Evolutionary conservation across 1,140 invertebrate species (phyloP).

Genomic region (Sarcophaga bullata): DNA sequence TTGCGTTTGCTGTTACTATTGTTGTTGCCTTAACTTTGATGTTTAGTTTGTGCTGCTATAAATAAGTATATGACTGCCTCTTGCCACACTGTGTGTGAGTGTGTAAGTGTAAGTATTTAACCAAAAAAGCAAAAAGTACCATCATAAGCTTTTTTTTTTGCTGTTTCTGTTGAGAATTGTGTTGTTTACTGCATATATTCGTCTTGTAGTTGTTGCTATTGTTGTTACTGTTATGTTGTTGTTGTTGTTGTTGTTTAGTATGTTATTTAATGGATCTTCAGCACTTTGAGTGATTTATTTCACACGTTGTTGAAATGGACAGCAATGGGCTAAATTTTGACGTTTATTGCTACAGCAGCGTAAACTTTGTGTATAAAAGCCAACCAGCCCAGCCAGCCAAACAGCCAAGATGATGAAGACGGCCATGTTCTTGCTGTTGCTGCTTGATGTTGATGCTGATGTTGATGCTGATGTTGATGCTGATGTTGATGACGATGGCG

Average conservation of each 20-base stretch:
- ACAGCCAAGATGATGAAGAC: slow-evolving; percentile 10
- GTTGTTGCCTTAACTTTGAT: too few species aligned
- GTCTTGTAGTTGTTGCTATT: background rate
- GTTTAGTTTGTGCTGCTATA: too few species aligned
- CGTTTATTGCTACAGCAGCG: slow-evolving; percentile 63
- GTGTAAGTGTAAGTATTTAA: slow-evolving; percentile 25
- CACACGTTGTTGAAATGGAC: slow-evolving; percentile 66
- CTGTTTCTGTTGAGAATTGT: too few species aligned
- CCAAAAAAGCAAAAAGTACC: background rate
- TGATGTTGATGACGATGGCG: background rate
- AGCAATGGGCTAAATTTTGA: slow-evolving; percentile 66
- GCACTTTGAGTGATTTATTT: slow-evolving; percentile 66
- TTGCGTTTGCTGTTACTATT: too few species aligned
- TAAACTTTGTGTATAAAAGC: slow-evolving; percentile 33
- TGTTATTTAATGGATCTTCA: slow-evolving; percentile 59
- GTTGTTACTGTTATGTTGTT: slow-evolving; percentile 18
- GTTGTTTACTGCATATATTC: background rate
- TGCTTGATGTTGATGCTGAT: background rate
- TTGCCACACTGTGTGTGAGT: slow-evolving; percentile 1
- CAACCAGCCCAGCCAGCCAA: slow-evolving; percentile 20
- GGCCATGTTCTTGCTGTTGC: background rate
- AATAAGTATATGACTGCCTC: background rate
- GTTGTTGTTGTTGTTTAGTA: slow-evolving; percentile 4
- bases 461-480: background rate
- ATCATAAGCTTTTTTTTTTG: slow-evolving; percentile 15